Conservation (phyloP, 2,888 invertebrate genomes). For the Hydrotaea cyrtoneurina region DNA sequence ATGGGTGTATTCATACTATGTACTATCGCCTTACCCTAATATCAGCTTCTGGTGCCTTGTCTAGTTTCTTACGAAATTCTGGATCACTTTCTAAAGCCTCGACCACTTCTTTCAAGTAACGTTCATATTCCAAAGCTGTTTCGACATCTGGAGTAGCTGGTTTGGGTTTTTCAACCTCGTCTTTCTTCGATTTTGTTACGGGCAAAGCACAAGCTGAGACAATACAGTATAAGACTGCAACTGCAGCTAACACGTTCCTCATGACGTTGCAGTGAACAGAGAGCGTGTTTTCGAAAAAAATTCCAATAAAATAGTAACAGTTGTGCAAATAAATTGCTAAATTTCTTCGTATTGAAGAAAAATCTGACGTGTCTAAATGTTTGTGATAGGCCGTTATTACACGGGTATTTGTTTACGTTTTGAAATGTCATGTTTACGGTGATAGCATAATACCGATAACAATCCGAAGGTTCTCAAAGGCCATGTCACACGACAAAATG, state of each 20-base stretch:
- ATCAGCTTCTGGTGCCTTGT: conserved; percentile 90
- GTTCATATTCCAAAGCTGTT: conserved; percentile 84
- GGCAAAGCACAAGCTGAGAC: conserved; percentile 81
- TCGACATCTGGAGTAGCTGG: conserved; percentile 75
- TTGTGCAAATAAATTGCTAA: too few species aligned
- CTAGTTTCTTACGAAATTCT: conserved; percentile 89
- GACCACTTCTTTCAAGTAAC: conserved; percentile 95
- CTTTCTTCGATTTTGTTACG: conserved; percentile 82
- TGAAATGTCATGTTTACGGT: too few species aligned
- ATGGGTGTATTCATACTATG: background rate
- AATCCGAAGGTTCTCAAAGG: too few species aligned
- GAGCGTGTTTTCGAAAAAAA: too few species aligned
- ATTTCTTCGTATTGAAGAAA: too few species aligned
- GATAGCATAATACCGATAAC: too few species aligned
- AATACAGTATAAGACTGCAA: conserved; percentile 60
- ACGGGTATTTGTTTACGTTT: too few species aligned
- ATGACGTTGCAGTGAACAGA: too few species aligned
- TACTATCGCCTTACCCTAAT: conserved; percentile 86
- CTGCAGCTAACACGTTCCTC: conserved; percentile 46
- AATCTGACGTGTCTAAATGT: too few species aligned
- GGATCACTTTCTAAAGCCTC: conserved; percentile 93
- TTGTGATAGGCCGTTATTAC: too few species aligned
- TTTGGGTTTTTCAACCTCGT: conserved; percentile 74
- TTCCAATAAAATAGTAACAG: too few species aligned
- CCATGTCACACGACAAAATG: too few species aligned